phyloP scores from a whole-genome alignment of 2,888 invertebrate genomes.

The Chloromyia formosa region DNA sequence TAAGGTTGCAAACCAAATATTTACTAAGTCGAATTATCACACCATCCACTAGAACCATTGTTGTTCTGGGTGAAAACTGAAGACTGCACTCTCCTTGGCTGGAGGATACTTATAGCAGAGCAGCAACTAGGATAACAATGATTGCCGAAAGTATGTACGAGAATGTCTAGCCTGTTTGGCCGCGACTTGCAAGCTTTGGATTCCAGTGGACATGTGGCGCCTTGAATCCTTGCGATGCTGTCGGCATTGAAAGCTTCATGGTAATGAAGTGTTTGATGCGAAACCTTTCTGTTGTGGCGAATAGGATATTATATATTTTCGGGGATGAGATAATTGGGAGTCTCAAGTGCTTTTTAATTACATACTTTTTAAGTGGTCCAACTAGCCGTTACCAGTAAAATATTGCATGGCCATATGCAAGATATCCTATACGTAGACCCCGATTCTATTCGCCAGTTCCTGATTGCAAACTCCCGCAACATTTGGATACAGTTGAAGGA shows the following conservation, averaged over 20 bases:
- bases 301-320: background rate
- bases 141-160: background rate
- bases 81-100: too few species aligned
- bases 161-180: conserved; percentile 4
- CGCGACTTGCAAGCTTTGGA: conserved; percentile 14
- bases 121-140: conserved; percentile 2
- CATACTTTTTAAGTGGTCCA: too few species aligned
- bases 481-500: conserved; percentile 6
- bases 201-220: conserved; percentile 34
- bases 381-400: too few species aligned
- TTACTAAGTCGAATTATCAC: background rate
- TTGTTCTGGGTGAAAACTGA: background rate
- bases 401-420: too few species aligned
- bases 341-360: too few species aligned
- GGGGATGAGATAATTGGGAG: too few species aligned
- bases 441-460: too few species aligned
- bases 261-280: background rate
- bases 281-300: background rate
- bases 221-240: conserved; percentile 38
- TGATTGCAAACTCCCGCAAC: background rate
- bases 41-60: conserved; percentile 3
- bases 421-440: too few species aligned
- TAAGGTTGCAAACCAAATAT: conserved; percentile 10
- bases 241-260: conserved; percentile 5
- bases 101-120: background rate